phyloP scores from a whole-genome alignment of 1,140 invertebrate genomes.

The Drosophila sp. region DNA sequence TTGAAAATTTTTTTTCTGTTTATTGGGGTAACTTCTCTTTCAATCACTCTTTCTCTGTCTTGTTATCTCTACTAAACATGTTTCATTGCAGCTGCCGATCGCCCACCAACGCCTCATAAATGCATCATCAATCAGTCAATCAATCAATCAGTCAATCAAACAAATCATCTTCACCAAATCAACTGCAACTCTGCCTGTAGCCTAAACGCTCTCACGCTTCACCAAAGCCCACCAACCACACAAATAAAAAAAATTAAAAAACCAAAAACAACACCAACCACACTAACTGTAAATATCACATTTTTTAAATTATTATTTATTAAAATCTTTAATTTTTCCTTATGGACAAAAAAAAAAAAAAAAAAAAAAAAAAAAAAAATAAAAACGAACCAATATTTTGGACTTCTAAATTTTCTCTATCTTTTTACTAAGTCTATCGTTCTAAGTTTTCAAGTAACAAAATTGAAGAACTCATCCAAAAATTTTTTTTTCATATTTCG shows the following conservation, averaged over 20 bases:
- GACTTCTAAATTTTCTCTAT: constrained; percentile 18
- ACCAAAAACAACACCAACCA: constrained; percentile 64
- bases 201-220: constrained; percentile 57
- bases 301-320: constrained; percentile 52
- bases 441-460: constrained; percentile 36
- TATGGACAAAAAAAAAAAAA: constrained; percentile 20
- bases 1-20: constrained; percentile 25
- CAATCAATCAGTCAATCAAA: constrained; percentile 48
- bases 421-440: constrained; percentile 29
- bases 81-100: constrained; percentile 69
- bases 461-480: constrained; percentile 37
- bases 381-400: constrained; percentile 18
- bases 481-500: constrained; percentile 41
- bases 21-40: neutral
- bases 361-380: constrained; percentile 22
- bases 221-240: constrained; percentile 42
- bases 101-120: constrained; percentile 28
- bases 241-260: constrained; percentile 42
- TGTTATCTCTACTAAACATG: constrained; percentile 64
- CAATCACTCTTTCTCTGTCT: constrained; percentile 17
- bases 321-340: constrained; percentile 25
- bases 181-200: constrained; percentile 60
- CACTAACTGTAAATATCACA: constrained; percentile 82
- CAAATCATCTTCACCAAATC: constrained; percentile 45
- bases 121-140: constrained; percentile 35